Evolutionary conservation across 2,113 vertebrate genomes (phyloP).

Genomic region (Thamnophis sirtalis): DNA sequence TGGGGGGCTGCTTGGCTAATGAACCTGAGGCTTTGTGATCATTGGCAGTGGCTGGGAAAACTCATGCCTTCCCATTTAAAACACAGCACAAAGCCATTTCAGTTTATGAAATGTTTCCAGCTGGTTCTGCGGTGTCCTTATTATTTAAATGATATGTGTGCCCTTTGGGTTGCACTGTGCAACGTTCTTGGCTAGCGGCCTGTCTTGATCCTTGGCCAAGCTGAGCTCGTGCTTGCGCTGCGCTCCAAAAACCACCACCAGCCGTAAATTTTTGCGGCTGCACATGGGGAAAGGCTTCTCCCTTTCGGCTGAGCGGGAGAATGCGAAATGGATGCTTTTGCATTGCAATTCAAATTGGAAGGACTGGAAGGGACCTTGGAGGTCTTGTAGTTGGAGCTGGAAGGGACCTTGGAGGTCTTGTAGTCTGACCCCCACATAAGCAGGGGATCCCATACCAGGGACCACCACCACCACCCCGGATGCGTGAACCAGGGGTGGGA

Average conservation of each 20-base stretch:
- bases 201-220: fast-evolving
- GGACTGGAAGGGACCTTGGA: too few species aligned
- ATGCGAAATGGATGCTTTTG: background rate
- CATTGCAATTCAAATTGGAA: background rate
- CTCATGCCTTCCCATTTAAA: background rate
- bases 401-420: too few species aligned
- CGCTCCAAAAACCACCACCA: background rate
- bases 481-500: too few species aligned
- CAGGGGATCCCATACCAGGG: too few species aligned
- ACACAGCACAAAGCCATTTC: background rate
- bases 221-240: fast-evolving
- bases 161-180: background rate
- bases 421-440: too few species aligned
- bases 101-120: background rate
- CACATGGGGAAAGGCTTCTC: too few species aligned
- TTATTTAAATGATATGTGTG: background rate
- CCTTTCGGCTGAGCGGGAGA: background rate
- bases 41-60: background rate
- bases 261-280: background rate
- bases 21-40: background rate
- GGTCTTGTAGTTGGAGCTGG: too few species aligned
- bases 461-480: too few species aligned
- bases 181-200: background rate
- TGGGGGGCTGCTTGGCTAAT: too few species aligned
- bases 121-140: background rate